These are phyloP conservation scores for Sinosuthora webbiana DNA, from an alignment of 2,113 vertebrate genomes.

Conservation along the genomic window DNA sequence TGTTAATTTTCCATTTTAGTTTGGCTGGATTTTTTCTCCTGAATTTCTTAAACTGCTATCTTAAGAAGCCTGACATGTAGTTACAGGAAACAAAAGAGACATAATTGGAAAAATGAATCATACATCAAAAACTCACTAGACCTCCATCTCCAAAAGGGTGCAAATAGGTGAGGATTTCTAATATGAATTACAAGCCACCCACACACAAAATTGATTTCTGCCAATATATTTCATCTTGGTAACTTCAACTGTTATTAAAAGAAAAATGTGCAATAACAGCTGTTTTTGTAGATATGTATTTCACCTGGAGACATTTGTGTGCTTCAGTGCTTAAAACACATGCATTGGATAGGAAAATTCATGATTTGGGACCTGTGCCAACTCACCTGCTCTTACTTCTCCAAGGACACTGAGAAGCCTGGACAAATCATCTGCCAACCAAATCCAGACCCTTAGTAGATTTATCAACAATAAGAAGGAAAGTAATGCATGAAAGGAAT, in stretches of 20 bases:
- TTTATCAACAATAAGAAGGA: background rate
- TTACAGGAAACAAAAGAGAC: background rate
- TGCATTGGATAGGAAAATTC: rapidly evolving
- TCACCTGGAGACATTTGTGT: background rate
- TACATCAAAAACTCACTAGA: background rate
- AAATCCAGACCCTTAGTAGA: background rate
- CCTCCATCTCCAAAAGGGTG: background rate
- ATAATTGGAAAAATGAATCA: background rate
- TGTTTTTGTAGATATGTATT: background rate
- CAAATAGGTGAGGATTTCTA: background rate
- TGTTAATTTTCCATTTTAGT: background rate
- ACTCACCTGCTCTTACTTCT: background rate
- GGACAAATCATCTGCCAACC: background rate
- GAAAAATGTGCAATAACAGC: background rate
- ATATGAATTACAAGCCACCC: background rate
- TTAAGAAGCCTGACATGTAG: background rate
- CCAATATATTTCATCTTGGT: background rate
- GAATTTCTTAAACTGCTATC: background rate
- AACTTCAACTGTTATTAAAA: background rate
- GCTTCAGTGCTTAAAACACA: background rate
- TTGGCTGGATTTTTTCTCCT: background rate
- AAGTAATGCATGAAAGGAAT: background rate
- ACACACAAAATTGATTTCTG: background rate
- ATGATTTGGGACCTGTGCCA: background rate
- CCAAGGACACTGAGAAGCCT: background rate